Evolutionary conservation across 2,797 vertebrate genomes (phyloP).

Genomic region (Lycodopsis pacificus): DNA sequence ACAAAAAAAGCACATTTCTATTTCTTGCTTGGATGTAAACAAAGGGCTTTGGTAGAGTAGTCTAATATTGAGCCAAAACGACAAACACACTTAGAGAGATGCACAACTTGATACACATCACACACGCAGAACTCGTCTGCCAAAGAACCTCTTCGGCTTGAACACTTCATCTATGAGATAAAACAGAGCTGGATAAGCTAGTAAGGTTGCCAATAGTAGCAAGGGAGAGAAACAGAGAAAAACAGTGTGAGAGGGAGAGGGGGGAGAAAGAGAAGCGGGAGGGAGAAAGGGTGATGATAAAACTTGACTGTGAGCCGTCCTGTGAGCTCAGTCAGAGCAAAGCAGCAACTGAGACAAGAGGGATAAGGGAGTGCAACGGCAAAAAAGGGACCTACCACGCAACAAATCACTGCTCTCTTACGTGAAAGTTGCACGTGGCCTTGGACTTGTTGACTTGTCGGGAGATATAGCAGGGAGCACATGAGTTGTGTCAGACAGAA

Average conservation of each 20-base stretch:
- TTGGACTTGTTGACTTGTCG: conserved; percentile 59
- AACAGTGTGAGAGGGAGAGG: conserved; percentile 45
- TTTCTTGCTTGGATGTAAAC: conserved; percentile 61
- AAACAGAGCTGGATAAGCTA: conserved; percentile 80
- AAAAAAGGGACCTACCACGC: conserved; percentile 60
- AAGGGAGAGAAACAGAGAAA: conserved; percentile 48
- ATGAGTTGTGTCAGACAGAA: conserved; percentile 36
- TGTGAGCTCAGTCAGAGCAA: conserved; percentile 80
- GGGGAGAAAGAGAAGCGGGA: conserved; percentile 51
- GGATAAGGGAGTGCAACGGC: conserved; percentile 44
- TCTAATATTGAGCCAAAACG: conserved; percentile 47
- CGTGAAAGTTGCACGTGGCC: conserved; percentile 53
- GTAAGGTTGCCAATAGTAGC: conserved; percentile 75
- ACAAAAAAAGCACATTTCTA: conserved; percentile 41
- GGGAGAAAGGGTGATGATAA: conserved; percentile 81
- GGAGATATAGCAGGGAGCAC: conserved; percentile 46
- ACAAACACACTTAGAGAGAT: conserved; percentile 43
- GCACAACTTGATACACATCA: conserved; percentile 52
- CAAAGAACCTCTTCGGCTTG: conserved; percentile 80
- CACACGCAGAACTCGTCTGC: conserved; percentile 61
- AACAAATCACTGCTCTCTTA: conserved; percentile 50
- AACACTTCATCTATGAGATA: conserved; percentile 87
- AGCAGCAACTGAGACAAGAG: conserved; percentile 70
- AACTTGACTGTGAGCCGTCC: conserved; percentile 80
- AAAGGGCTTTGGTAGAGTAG: conserved; percentile 49